Evolutionary conservation across 2,888 invertebrate genomes (phyloP).

Genomic region (Desoria tigrina): DNA sequence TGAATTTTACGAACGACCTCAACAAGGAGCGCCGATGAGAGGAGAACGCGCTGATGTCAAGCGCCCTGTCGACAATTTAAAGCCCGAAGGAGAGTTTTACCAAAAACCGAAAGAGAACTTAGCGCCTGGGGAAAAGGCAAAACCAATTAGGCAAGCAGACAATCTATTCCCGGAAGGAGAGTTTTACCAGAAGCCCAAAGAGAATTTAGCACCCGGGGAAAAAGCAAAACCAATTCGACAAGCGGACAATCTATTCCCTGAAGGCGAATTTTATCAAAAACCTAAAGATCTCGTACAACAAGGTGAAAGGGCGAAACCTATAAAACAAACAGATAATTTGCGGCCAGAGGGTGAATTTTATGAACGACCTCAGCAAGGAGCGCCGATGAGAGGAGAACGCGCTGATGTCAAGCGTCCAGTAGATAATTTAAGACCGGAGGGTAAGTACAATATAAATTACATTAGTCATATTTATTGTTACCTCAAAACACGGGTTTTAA

Average conservation of each 20-base stretch:
- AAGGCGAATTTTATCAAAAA: conserved; percentile 60
- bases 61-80: conserved; percentile 57
- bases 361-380: conserved; percentile 58
- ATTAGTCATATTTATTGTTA: conserved; percentile 47
- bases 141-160: conserved; percentile 60
- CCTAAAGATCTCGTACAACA: conserved; percentile 57
- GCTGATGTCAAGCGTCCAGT: conserved; percentile 55
- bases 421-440: conserved; percentile 61
- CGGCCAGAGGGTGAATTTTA: conserved; percentile 64
- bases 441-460: conserved; percentile 55
- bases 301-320: conserved; percentile 59
- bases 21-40: conserved; percentile 56
- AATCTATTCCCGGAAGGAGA: conserved; percentile 53
- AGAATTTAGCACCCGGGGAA: background rate
- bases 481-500: conserved; percentile 60
- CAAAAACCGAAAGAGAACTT: conserved; percentile 62
- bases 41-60: conserved; percentile 59
- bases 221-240: conserved; percentile 59
- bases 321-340: conserved; percentile 64
- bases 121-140: conserved; percentile 59
- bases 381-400: conserved; percentile 23
- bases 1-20: conserved; percentile 64
- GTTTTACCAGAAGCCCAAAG: conserved; percentile 18
- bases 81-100: conserved; percentile 66
- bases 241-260: conserved; percentile 62